A percentile compares a stretch with the other conserved stretches of the same genome.
These are phyloP conservation scores for Eulemur macaco DNA, from an alignment of 2,113 vertebrate species.

Conservation along the genomic window DNA sequence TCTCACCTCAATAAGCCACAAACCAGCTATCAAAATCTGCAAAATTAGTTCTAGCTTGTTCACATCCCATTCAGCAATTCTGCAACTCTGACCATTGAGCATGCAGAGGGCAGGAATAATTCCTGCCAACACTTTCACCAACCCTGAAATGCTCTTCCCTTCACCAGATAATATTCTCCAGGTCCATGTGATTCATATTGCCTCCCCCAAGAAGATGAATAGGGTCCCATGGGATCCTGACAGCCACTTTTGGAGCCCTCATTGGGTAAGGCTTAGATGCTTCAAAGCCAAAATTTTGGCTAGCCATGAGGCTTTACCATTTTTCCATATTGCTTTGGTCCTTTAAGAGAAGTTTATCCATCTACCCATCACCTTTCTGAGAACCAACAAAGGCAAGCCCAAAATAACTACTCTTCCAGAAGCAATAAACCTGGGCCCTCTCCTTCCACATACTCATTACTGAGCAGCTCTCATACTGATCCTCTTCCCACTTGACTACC, in stretches of 20 bases:
- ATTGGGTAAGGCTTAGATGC: not conserved
- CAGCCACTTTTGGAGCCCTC: not conserved
- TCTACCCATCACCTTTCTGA: not conserved
- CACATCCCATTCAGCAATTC: not conserved
- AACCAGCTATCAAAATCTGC: not conserved
- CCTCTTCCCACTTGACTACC: not conserved
- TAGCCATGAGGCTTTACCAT: not conserved
- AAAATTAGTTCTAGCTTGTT: not conserved
- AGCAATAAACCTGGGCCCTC: not conserved
- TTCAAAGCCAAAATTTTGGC: not conserved
- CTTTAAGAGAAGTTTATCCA: not conserved
- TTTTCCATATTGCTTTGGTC: not conserved
- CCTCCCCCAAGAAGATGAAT: not conserved
- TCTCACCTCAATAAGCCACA: constrained; percentile 7
- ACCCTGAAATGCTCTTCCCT: not conserved
- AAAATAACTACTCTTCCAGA: not conserved
- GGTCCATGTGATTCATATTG: not conserved
- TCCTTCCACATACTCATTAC: not conserved
- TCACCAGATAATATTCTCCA: not conserved
- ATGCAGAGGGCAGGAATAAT: not conserved
- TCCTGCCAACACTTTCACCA: not conserved
- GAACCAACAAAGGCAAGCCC: not conserved
- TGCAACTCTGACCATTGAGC: not conserved
- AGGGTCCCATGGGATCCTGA: not conserved
- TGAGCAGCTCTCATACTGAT: not conserved